phyloP scores from a whole-genome alignment of 2,888 invertebrate genomes.

The Exocentrus adspersus region DNA sequence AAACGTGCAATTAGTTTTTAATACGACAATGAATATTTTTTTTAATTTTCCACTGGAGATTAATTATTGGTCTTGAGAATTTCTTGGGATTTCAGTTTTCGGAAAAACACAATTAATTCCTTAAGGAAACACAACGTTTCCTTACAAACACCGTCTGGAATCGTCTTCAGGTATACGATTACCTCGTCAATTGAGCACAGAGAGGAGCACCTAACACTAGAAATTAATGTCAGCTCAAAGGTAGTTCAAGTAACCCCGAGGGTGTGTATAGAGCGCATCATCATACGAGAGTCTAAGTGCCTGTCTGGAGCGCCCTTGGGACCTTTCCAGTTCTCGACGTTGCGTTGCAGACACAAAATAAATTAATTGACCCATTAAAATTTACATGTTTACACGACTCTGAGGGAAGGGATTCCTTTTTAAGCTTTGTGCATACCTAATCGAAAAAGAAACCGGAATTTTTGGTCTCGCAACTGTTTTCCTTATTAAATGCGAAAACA shows the following conservation, averaged over 20 bases:
- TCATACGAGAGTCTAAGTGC: conserved; percentile 31
- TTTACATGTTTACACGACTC: conserved; percentile 34
- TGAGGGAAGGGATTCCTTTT: conserved; percentile 8
- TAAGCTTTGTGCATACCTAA: neutral
- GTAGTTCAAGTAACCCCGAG: conserved; percentile 26
- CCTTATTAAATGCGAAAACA: neutral
- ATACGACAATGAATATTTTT: no score
- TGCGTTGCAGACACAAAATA: conserved; percentile 31
- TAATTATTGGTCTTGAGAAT: no score
- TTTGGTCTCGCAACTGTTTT: neutral
- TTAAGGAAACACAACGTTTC: no score
- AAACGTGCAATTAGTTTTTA: no score
- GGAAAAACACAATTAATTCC: no score
- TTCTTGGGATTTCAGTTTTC: no score
- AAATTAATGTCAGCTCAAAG: conserved; percentile 13
- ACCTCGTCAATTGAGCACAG: neutral
- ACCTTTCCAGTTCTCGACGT: conserved; percentile 23
- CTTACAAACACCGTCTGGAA: neutral
- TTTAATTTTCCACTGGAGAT: no score
- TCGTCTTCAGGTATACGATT: neutral
- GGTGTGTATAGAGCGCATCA: conserved; percentile 21
- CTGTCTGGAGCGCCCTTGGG: conserved; percentile 25
- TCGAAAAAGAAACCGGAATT: neutral
- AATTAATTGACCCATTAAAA: conserved; percentile 40
- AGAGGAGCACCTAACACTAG: conserved; percentile 1